phyloP scores from a whole-genome alignment of 2,113 vertebrate species.

The Syngnathus typhle region DNA sequence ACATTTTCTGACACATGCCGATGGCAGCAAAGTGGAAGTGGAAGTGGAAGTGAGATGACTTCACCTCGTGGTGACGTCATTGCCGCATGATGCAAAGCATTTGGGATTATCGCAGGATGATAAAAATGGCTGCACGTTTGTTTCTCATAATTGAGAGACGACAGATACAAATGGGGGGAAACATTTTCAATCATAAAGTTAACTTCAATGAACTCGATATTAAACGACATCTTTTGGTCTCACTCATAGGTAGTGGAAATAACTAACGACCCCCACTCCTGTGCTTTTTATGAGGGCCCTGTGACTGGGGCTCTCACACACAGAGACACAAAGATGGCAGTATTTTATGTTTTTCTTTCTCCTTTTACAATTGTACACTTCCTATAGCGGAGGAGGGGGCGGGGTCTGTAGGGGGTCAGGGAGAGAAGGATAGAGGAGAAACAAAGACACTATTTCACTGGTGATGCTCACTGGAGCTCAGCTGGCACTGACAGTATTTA shows the following conservation, averaged over 20 bases:
- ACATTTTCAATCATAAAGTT: background rate
- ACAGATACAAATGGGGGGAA: background rate
- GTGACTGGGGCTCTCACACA: background rate
- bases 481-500: slow-evolving; percentile 63
- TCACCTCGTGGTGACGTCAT: background rate
- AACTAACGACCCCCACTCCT: background rate
- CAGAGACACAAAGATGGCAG: slow-evolving; percentile 31
- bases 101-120: background rate
- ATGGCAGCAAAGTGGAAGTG: background rate
- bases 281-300: background rate
- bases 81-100: background rate
- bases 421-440: slow-evolving; percentile 44
- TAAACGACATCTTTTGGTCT: background rate
- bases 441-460: slow-evolving; percentile 70
- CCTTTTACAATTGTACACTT: slow-evolving; percentile 44
- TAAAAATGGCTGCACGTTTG: background rate
- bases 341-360: slow-evolving; percentile 36
- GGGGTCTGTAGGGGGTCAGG: slow-evolving; percentile 18
- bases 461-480: slow-evolving; percentile 51
- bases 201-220: background rate
- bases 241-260: background rate
- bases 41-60: background rate
- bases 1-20: background rate
- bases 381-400: slow-evolving; percentile 13
- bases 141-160: background rate